phyloP scores from a whole-genome alignment of 2,888 invertebrate genomes.

The Tachina fera region DNA sequence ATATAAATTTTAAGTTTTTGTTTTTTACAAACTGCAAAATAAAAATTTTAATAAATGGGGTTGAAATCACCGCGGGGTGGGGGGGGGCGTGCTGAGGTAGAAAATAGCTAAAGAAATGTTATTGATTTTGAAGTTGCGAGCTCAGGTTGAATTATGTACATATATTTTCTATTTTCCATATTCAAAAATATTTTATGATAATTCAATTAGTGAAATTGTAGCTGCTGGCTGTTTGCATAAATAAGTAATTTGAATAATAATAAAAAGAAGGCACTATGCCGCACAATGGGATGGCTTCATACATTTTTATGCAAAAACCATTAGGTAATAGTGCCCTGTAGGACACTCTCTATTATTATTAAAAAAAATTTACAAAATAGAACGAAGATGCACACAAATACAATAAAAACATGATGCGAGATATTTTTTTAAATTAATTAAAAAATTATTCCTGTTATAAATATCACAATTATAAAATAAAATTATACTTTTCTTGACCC shows the following conservation, averaged over 20 bases:
- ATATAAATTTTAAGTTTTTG: constrained; percentile 33
- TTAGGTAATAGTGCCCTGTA: too few species aligned
- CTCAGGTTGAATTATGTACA: constrained; percentile 37
- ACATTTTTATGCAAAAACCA: too few species aligned
- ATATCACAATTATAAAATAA: neutral
- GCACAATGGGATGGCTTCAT: too few species aligned
- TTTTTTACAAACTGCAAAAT: constrained; percentile 38
- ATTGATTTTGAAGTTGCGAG: constrained; percentile 45
- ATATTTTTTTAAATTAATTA: too few species aligned
- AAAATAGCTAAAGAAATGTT: constrained; percentile 5
- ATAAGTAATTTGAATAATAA: too few species aligned
- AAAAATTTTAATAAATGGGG: constrained; percentile 65
- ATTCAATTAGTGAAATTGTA: neutral
- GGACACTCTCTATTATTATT: too few species aligned
- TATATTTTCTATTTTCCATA: neutral
- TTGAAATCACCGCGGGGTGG: constrained; percentile 39
- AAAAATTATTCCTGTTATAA: too few species aligned
- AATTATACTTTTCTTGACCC: constrained; percentile 70
- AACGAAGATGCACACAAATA: too few species aligned
- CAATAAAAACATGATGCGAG: too few species aligned
- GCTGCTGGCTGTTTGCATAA: neutral
- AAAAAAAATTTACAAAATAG: too few species aligned
- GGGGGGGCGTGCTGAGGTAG: neutral
- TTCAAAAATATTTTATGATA: constrained; percentile 7
- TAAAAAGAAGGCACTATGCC: too few species aligned